Conservation (phyloP, 2,888 invertebrate species). For the Rhogogaster chlorosoma region DNA sequence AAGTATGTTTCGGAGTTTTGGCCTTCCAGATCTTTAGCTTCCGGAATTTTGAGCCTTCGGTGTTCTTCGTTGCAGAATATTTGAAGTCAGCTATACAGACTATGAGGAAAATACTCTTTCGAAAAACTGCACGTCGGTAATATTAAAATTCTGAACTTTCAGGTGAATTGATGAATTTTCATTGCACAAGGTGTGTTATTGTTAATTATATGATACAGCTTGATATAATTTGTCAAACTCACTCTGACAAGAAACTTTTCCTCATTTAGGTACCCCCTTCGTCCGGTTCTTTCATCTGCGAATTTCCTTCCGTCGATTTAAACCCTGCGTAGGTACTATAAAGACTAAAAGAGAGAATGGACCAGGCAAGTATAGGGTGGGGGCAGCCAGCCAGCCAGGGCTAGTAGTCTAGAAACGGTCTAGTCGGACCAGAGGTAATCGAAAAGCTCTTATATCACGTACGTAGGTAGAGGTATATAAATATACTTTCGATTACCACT, state of each 20-base stretch:
- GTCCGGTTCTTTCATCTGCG: background rate
- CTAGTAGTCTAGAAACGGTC: constrained; percentile 9
- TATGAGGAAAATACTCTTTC: no score
- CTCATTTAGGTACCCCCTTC: background rate
- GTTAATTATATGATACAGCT: no score
- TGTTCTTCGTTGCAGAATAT: no score
- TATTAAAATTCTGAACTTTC: no score
- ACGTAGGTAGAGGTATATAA: background rate
- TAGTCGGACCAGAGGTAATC: constrained; percentile 7
- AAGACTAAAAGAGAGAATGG: background rate
- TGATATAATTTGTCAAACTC: no score
- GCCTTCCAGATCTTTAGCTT: no score
- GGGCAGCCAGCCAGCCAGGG: background rate
- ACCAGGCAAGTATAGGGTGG: background rate
- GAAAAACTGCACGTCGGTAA: no score
- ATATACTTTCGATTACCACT: background rate
- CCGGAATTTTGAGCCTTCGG: no score
- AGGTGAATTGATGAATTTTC: no score
- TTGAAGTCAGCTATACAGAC: no score
- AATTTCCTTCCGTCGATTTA: background rate
- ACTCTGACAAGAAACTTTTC: background rate
- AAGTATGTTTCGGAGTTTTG: no score
- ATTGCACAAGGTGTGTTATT: no score
- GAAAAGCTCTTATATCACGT: background rate
- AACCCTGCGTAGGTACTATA: background rate